These are phyloP conservation scores for Leptogaster cylindrica DNA, from an alignment of 2,888 invertebrate genomes.

Conservation along the genomic window DNA sequence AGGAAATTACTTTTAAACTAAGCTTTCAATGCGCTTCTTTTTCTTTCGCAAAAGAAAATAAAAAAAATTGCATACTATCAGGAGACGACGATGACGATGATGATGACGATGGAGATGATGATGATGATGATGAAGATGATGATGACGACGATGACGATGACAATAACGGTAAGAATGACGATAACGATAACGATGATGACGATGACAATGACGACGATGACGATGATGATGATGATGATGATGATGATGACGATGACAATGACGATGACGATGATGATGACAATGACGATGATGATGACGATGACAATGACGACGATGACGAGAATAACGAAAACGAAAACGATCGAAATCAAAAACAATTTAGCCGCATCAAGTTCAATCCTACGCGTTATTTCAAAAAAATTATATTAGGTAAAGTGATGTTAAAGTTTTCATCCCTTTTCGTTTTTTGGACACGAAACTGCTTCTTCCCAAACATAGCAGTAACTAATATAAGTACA, in stretches of 20 bases:
- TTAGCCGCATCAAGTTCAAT: conserved; percentile 54
- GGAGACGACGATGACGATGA: conserved; percentile 61
- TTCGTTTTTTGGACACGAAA: conserved; percentile 50
- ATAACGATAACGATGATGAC: conserved; percentile 60
- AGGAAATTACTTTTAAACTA: conserved; percentile 47
- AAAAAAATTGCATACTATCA: conserved; percentile 55
- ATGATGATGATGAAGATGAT: conserved; percentile 59
- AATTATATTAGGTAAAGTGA: conserved; percentile 62
- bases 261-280: conserved; percentile 53
- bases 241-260: conserved; percentile 53
- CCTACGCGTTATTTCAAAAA: conserved; percentile 55
- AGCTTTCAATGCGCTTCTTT: no score
- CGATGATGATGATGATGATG: conserved; percentile 60
- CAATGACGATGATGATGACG: conserved; percentile 57
- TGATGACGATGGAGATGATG: conserved; percentile 55
- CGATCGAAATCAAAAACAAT: conserved; percentile 59
- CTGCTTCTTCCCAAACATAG: conserved; percentile 6
- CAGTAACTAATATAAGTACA: conserved; percentile 22
- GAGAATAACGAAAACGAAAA: conserved; percentile 61
- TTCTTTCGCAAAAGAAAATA: conserved; percentile 51
- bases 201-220: conserved; percentile 62
- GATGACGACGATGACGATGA: conserved; percentile 62
- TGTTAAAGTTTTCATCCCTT: conserved; percentile 51
- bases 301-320: conserved; percentile 56
- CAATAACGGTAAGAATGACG: conserved; percentile 54